Percentiles rank a stretch among this genome's conserved stretches.
Conservation (phyloP, 2,113 vertebrate species). For the Xenopus tropicalis region UCB_Xtro_10.0 CM004451.2:51773001-51773500, state of each 20-base stretch:
- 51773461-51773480: no score
- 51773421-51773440: background rate
- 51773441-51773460: no score
- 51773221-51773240: slow-evolving; percentile 10
- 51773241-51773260: slow-evolving; percentile 52
- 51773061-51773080: background rate
- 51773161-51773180: slow-evolving; percentile 35
- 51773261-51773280: slow-evolving; percentile 26
- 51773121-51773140: slow-evolving; percentile 8
- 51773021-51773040: slow-evolving; percentile 11
- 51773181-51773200: slow-evolving; percentile 54
- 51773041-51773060: slow-evolving; percentile 15
- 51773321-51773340: slow-evolving; percentile 16
- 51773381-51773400: slow-evolving; percentile 4
- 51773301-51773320: slow-evolving; percentile 33
- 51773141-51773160: slow-evolving; percentile 5
- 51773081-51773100: slow-evolving; percentile 21
- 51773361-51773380: slow-evolving; percentile 7
- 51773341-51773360: slow-evolving; percentile 31
- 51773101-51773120: slow-evolving; percentile 18
- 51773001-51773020: background rate
- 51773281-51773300: slow-evolving; percentile 27
- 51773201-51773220: slow-evolving; percentile 46
- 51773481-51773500: no score
- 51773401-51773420: slow-evolving; percentile 1